phyloP scores from a whole-genome alignment of 2,797 vertebrate genomes.

The Brotula barbata region DNA sequence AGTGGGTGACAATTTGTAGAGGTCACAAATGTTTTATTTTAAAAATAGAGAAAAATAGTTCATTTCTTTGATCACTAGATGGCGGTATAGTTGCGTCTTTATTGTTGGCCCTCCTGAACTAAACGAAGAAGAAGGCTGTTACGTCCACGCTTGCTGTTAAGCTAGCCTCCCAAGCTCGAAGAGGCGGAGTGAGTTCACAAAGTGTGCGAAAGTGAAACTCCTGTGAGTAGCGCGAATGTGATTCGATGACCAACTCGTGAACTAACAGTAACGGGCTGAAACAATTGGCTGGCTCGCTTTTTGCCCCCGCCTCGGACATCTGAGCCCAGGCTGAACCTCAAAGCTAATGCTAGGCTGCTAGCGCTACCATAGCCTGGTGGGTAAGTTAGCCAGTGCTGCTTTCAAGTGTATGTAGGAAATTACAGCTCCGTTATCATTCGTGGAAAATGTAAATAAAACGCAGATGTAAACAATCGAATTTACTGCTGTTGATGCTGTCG shows the following conservation, averaged over 20 bases:
- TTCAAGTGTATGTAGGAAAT: slow-evolving; percentile 24
- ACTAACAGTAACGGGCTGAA: not conserved
- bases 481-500: too few relatives aligned
- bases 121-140: slow-evolving; percentile 32
- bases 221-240: not conserved
- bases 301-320: not conserved
- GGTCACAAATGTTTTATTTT: too few relatives aligned
- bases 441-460: not conserved
- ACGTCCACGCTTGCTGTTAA: not conserved
- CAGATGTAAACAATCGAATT: too few relatives aligned
- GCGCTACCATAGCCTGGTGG: slow-evolving; percentile 4
- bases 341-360: slow-evolving; percentile 31
- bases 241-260: not conserved
- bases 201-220: not conserved
- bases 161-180: not conserved
- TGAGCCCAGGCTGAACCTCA: slow-evolving; percentile 18
- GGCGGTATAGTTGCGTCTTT: slow-evolving; percentile 20
- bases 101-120: not conserved
- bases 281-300: slow-evolving; percentile 1
- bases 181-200: slow-evolving; percentile 1
- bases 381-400: slow-evolving; percentile 22
- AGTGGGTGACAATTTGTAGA: too few relatives aligned
- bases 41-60: too few relatives aligned
- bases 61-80: not conserved
- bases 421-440: not conserved